Evolutionary conservation across 2,888 invertebrate genomes (phyloP).

Genomic region (Heliconius aoede): DNA sequence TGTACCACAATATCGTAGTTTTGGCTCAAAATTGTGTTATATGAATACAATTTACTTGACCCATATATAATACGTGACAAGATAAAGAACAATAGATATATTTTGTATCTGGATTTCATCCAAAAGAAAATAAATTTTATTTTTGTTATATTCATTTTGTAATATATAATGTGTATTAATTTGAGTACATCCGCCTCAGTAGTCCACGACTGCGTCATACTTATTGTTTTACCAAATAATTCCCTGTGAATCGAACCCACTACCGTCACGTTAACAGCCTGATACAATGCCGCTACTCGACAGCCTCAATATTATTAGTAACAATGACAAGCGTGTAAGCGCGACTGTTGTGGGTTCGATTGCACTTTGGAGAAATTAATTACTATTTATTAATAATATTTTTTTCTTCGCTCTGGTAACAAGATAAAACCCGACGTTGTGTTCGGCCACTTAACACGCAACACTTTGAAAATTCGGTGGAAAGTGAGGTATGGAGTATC

Average conservation of each 20-base stretch:
- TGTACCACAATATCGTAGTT: neutral
- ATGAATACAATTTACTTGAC: slow-evolving; percentile 13
- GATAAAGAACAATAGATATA: slow-evolving; percentile 17
- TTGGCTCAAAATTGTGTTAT: slow-evolving; percentile 5
- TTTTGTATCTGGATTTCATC: slow-evolving; percentile 9
- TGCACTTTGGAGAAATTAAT: neutral
- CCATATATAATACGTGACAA: slow-evolving; percentile 14
- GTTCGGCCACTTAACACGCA: no score
- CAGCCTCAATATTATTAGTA: no score
- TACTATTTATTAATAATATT: no score
- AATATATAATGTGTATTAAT: neutral
- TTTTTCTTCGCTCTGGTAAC: neutral
- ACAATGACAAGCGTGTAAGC: no score
- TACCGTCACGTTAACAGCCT: no score
- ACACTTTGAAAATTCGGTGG: no score
- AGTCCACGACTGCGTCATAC: no score
- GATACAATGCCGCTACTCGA: no score
- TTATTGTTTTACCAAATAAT: no score
- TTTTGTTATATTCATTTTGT: neutral
- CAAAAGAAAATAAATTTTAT: neutral
- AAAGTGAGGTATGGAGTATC: no score
- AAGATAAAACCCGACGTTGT: neutral
- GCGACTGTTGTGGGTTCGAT: neutral
- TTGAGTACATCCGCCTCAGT: no score
- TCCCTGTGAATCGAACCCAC: no score